phyloP scores from a whole-genome alignment of 35 echinoderm and acorn worm genomes.

The Lytechinus variegatus region DNA sequence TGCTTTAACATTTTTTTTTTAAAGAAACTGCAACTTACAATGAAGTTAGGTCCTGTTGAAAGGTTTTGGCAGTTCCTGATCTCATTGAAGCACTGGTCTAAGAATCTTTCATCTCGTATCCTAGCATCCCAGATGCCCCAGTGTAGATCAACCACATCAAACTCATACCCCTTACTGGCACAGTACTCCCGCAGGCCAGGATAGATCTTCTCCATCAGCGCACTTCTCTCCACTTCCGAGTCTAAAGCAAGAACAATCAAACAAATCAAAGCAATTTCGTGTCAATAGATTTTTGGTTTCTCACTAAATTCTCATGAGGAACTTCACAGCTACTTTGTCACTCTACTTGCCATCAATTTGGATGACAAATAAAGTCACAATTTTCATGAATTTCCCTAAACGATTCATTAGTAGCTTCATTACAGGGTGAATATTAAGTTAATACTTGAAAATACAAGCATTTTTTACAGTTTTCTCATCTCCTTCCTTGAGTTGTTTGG shows the following conservation, averaged over 20 bases:
- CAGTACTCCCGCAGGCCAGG: slow-evolving; percentile 81
- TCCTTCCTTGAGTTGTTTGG: not conserved
- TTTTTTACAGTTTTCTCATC: not conserved
- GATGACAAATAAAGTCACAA: too few relatives aligned
- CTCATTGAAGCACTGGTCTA: slow-evolving; percentile 75
- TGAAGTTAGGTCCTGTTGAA: slow-evolving; percentile 94
- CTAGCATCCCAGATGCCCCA: slow-evolving; percentile 83
- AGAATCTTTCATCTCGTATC: slow-evolving; percentile 70
- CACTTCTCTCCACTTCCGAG: slow-evolving; percentile 84
- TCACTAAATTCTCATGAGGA: not conserved
- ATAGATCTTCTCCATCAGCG: slow-evolving; percentile 89
- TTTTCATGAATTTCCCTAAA: not conserved
- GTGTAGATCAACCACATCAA: slow-evolving; percentile 83
- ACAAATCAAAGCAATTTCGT: slow-evolving; percentile 9
- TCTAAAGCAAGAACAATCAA: slow-evolving; percentile 50
- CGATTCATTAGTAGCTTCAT: not conserved
- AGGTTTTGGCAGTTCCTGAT: slow-evolving; percentile 79
- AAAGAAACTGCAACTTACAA: slow-evolving; percentile 66
- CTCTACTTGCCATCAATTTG: too few relatives aligned
- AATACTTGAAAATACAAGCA: not conserved
- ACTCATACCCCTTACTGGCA: slow-evolving; percentile 77
- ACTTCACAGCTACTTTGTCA: not conserved
- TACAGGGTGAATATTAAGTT: not conserved
- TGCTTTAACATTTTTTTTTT: not conserved
- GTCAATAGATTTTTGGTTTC: not conserved